Percentiles rank a stretch among this genome's conserved stretches.
These are phyloP conservation scores for Peromyscus californicus DNA, from an alignment of 2,113 vertebrate species.

Conservation along the genomic window DNA sequence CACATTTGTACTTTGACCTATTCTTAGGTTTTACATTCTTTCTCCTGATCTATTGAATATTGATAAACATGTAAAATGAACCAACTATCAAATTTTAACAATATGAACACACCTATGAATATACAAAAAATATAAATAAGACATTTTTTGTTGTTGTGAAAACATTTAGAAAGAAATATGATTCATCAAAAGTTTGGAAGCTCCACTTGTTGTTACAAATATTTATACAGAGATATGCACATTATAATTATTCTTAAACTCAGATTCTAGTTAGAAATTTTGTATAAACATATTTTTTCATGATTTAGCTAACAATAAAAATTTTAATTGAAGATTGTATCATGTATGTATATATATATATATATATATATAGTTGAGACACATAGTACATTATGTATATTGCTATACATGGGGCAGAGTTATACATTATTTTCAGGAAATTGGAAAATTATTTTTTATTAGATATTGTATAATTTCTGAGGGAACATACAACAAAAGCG, in stretches of 20 bases:
- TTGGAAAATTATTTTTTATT: neutral
- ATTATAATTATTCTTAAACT: neutral
- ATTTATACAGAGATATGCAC: neutral
- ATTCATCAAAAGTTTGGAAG: neutral
- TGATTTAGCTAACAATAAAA: neutral
- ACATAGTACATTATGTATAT: neutral
- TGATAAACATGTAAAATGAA: neutral
- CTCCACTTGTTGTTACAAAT: neutral
- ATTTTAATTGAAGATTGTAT: neutral
- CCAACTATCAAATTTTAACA: neutral
- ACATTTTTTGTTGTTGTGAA: neutral
- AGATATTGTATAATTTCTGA: neutral
- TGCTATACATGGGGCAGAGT: fast-evolving
- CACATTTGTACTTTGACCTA: neutral
- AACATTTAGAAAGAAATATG: neutral
- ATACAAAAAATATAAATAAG: neutral
- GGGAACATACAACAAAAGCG: neutral
- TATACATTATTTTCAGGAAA: neutral
- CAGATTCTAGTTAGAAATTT: neutral
- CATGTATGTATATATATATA: neutral
- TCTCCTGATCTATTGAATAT: neutral
- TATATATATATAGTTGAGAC: too few species aligned
- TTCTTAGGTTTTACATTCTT: neutral
- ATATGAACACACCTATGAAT: neutral
- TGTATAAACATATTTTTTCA: neutral